Percentiles rank a stretch among this genome's conserved stretches.
These are phyloP conservation scores for Xerus inauris DNA, from an alignment of 2,113 vertebrate genomes.

Conservation along the genomic window DNA sequence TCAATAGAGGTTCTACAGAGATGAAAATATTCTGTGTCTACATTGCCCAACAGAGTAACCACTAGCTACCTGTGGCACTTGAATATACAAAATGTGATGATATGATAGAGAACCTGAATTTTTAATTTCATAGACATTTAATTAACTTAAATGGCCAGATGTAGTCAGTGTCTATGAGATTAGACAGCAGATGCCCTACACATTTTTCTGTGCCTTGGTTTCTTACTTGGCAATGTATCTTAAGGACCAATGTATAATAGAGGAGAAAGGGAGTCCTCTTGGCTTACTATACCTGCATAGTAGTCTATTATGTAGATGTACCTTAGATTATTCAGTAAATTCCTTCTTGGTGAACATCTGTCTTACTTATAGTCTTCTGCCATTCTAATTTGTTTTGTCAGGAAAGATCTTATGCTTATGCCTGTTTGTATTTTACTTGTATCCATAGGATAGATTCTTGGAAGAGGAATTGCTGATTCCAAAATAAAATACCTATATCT, in stretches of 20 bases:
- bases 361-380: neutral
- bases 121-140: neutral
- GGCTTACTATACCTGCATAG: neutral
- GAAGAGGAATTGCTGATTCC: neutral
- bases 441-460: neutral
- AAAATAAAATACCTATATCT: neutral
- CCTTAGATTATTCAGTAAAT: neutral
- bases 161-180: neutral
- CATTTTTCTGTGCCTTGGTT: neutral
- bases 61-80: too few relatives aligned
- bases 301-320: neutral
- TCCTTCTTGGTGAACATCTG: neutral
- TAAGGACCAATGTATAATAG: neutral
- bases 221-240: neutral
- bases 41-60: too few relatives aligned
- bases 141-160: neutral
- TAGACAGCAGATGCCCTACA: neutral
- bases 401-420: neutral
- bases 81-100: too few relatives aligned
- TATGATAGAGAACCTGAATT: too few relatives aligned
- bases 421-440: neutral
- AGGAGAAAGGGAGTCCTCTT: neutral
- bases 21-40: too few relatives aligned
- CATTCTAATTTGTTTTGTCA: neutral
- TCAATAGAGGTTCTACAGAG: too few relatives aligned